phyloP scores from a whole-genome alignment of 1,140 invertebrate genomes.

The Proctacanthus coquilletti region DNA sequence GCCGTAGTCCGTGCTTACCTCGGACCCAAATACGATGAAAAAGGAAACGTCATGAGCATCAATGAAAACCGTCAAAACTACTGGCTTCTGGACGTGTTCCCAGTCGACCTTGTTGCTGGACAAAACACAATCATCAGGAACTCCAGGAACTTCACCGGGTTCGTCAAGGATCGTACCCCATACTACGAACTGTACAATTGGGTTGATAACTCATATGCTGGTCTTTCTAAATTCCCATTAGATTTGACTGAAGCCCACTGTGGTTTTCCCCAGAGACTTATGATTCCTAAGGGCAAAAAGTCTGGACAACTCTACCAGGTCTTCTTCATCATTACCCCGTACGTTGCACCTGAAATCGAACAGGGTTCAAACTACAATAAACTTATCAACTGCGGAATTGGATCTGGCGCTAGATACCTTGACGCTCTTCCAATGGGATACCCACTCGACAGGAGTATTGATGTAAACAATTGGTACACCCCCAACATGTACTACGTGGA shows the following conservation, averaged over 20 bases:
- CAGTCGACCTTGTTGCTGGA: constrained; percentile 35
- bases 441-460: constrained; percentile 47
- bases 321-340: constrained; percentile 38
- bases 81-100: constrained; percentile 39
- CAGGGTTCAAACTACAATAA: constrained; percentile 23
- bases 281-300: constrained; percentile 41
- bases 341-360: constrained; percentile 25
- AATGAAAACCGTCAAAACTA: constrained; percentile 35
- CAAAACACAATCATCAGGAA: constrained; percentile 39
- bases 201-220: constrained; percentile 28
- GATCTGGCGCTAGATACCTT: constrained; percentile 21
- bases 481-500: constrained; percentile 43
- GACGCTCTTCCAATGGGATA: constrained; percentile 46
- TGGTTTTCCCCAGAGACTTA: constrained; percentile 42
- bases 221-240: constrained; percentile 20
- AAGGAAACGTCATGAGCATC: constrained; percentile 32
- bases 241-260: constrained; percentile 29
- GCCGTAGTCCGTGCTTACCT: constrained; percentile 40
- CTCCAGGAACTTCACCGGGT: constrained; percentile 35
- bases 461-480: constrained; percentile 31
- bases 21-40: constrained; percentile 38
- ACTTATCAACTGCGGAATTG: constrained; percentile 23
- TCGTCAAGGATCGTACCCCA: constrained; percentile 29
- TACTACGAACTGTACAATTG: constrained; percentile 26
- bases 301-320: constrained; percentile 43